These are phyloP conservation scores for Bos taurus DNA, from an alignment of 2,113 vertebrate genomes.

Conservation along the genomic window ARS-UCD2.0 NC_037342.1:52319001-52319500, in stretches of 20 bases:
- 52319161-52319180: neutral
- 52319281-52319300: neutral
- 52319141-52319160: neutral
- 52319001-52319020: neutral
- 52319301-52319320: neutral
- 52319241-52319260: neutral
- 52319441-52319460: slow-evolving; percentile 59
- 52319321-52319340: neutral
- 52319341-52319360: neutral
- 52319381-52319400: slow-evolving; percentile 39
- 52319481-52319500: slow-evolving; percentile 73
- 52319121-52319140: neutral
- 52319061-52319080: neutral
- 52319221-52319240: neutral
- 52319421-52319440: slow-evolving; percentile 63
- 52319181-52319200: neutral
- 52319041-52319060: neutral
- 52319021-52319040: neutral
- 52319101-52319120: neutral
- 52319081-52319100: neutral
- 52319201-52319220: neutral
- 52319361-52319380: neutral
- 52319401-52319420: neutral
- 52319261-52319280: neutral
- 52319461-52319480: slow-evolving; percentile 75